A percentile compares a stretch with the other conserved stretches of the same genome.
These are phyloP conservation scores for Ia io DNA, from an alignment of 2,113 vertebrate species.

Conservation along the genomic window DNA sequence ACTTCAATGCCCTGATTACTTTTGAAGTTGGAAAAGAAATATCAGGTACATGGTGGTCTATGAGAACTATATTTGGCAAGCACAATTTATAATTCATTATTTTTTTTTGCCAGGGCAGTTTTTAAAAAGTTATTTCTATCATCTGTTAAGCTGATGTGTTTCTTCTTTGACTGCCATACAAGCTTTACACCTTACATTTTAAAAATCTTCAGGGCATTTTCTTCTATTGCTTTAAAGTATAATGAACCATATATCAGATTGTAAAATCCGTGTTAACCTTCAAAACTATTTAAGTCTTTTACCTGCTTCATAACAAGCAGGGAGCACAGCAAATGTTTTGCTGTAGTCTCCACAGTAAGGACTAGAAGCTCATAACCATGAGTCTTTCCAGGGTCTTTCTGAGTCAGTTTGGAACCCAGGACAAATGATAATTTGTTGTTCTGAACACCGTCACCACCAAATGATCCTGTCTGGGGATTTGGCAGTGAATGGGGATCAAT, in stretches of 20 bases:
- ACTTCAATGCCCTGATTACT: constrained; percentile 29
- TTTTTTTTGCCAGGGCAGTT: background rate
- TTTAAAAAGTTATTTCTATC: constrained; percentile 36
- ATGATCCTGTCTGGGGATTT: background rate
- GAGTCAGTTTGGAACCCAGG: background rate
- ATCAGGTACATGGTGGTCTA: background rate
- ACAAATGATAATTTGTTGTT: background rate
- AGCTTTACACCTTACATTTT: constrained; percentile 36
- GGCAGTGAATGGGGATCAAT: background rate
- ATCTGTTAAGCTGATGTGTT: background rate
- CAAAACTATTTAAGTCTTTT: constrained; percentile 27
- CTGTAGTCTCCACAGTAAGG: background rate
- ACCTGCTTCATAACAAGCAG: constrained; percentile 16
- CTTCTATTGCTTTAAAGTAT: constrained; percentile 2
- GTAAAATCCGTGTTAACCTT: background rate
- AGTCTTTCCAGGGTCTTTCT: background rate
- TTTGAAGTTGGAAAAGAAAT: constrained; percentile 32
- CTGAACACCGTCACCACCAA: background rate
- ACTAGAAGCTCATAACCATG: background rate
- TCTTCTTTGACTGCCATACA: constrained; percentile 12
- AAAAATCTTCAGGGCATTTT: background rate
- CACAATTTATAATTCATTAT: constrained; percentile 23
- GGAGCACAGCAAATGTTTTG: background rate
- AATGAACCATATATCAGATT: constrained; percentile 11
- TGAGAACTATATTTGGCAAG: constrained; percentile 35